These are phyloP conservation scores for Callyntrura sp. DNA, from an alignment of 2,888 invertebrate genomes.

Conservation along the genomic window DNA sequence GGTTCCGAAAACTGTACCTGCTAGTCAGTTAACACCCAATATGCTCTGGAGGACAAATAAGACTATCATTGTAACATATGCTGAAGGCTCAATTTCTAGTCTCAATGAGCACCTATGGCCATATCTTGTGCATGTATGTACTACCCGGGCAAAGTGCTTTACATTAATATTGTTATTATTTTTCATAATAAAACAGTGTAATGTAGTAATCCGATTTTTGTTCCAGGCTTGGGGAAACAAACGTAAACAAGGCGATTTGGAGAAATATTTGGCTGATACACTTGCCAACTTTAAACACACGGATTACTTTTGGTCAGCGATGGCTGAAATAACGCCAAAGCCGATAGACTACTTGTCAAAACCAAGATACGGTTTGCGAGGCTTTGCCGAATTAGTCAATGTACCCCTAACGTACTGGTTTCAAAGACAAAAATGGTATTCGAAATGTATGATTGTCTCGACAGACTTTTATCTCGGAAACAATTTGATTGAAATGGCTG, in stretches of 20 bases:
- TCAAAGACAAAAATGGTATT: constrained; percentile 86
- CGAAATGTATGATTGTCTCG: constrained; percentile 86
- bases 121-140: constrained; percentile 77
- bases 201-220: background rate
- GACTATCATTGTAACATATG: constrained; percentile 79
- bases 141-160: background rate
- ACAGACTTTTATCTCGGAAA: constrained; percentile 87
- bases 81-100: constrained; percentile 76
- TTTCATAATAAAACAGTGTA: background rate
- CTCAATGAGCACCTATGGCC: constrained; percentile 80
- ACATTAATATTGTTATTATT: background rate
- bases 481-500: constrained; percentile 86
- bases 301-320: constrained; percentile 85
- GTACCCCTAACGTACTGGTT: constrained; percentile 90
- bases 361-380: constrained; percentile 86
- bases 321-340: constrained; percentile 87
- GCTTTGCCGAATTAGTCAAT: constrained; percentile 86
- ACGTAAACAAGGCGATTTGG: constrained; percentile 87
- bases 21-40: constrained; percentile 76
- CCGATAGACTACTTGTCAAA: constrained; percentile 86
- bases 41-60: constrained; percentile 78
- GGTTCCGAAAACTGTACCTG: constrained; percentile 83
- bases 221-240: constrained; percentile 88
- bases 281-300: constrained; percentile 55
- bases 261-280: constrained; percentile 86